These are phyloP conservation scores for Sebastes schlegelii DNA, from an alignment of 2,113 vertebrate genomes.

Conservation along the genomic window DNA sequence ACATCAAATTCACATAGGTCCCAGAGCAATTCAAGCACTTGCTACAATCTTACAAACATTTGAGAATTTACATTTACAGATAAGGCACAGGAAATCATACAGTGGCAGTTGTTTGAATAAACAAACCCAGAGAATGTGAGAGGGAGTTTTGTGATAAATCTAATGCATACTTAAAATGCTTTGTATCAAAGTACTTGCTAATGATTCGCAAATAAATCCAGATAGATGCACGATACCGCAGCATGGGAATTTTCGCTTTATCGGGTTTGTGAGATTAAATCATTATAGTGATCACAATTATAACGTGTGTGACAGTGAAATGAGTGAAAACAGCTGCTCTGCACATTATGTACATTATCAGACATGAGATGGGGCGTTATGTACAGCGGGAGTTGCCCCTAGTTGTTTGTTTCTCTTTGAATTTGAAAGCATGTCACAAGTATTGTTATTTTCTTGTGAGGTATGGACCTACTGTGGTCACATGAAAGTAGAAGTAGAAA, in stretches of 20 bases:
- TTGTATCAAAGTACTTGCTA: conserved; percentile 1
- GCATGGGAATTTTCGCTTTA: not conserved
- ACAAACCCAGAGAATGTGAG: conserved; percentile 60
- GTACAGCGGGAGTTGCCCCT: conserved; percentile 52
- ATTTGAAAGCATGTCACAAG: conserved; percentile 50
- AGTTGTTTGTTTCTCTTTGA: conserved; percentile 55
- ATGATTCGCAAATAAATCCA: conserved; percentile 20
- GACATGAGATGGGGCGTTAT: conserved; percentile 57
- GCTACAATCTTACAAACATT: conserved; percentile 63
- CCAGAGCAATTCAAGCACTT: conserved; percentile 64
- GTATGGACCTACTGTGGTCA: conserved; percentile 12
- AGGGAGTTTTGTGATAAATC: conserved; percentile 35
- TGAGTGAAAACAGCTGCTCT: conserved; percentile 58
- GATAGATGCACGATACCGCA: not conserved
- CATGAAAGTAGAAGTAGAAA: conserved; percentile 59
- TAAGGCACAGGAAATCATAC: conserved; percentile 70
- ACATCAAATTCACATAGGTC: conserved; percentile 63
- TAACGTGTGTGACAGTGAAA: conserved; percentile 47
- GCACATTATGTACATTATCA: conserved; percentile 67
- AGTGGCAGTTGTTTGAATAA: conserved; percentile 60
- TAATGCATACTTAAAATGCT: conserved; percentile 3
- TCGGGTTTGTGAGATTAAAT: conserved; percentile 31
- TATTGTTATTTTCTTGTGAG: conserved; percentile 40
- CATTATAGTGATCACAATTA: conserved; percentile 30
- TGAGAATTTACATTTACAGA: conserved; percentile 69